Evolutionary conservation across 2,113 vertebrate genomes (phyloP).

Genomic region (Hiodon alosoides): DNA sequence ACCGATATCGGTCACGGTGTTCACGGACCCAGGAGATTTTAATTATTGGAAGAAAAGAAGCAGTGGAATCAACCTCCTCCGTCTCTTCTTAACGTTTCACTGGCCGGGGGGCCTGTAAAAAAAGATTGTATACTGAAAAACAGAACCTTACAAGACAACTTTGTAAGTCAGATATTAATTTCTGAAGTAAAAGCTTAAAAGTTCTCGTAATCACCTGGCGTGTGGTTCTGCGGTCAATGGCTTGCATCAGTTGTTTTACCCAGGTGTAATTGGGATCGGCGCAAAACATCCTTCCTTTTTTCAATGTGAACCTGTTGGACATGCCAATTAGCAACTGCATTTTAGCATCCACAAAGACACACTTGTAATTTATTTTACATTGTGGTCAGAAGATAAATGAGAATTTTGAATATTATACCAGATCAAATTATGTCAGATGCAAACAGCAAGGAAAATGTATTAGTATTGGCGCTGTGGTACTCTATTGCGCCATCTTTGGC

Average conservation of each 20-base stretch:
- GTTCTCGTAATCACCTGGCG: neutral
- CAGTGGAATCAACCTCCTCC: no score
- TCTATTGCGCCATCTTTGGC: neutral
- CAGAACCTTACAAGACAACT: neutral
- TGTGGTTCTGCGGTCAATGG: neutral
- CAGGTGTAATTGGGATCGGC: constrained; percentile 8
- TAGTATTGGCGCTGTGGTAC: neutral
- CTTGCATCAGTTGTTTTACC: constrained; percentile 6
- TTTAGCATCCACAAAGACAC: no score
- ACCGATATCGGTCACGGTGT: no score
- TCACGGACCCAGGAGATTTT: no score
- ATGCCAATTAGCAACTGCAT: neutral
- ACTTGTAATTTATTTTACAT: no score
- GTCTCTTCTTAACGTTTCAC: no score
- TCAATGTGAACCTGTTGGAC: constrained; percentile 17
- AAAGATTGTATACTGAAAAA: neutral
- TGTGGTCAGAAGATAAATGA: no score
- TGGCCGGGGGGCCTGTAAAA: neutral
- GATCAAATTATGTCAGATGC: no score
- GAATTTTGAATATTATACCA: no score
- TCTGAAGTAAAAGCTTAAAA: neutral
- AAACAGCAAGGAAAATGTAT: neutral
- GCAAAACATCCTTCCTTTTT: constrained; percentile 3
- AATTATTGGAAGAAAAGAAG: no score
- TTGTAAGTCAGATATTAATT: neutral